Evolutionary conservation across 2,113 vertebrate genomes (phyloP), one percentile per base, ranked within the genome.

Genomic region (Indicator indicator): DNA sequence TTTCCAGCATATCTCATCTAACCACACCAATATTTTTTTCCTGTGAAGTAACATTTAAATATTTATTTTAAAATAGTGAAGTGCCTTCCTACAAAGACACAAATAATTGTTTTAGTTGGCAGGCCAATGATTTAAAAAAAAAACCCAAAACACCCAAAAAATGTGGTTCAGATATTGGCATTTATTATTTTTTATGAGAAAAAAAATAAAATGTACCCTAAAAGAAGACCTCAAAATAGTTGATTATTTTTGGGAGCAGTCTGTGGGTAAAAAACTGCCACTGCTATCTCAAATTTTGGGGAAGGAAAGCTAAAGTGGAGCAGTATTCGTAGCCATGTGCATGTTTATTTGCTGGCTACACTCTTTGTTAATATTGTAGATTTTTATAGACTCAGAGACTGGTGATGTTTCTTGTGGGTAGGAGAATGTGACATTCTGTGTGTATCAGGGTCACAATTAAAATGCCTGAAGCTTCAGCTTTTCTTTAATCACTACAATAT

Each of bases 41-140:
- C 94, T 96, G 74, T 88, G 91, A 96, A 96, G 83, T 72, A 76
- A 64, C 63, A 92, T 85, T 97, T 89, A 96, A 97, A 98, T 96
- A 95, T 97, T 97, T 97, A 77, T 96, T 97, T 96, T 95, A 38
- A 97, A 91, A 89, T 59, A 60, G 69, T 83, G 85, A 93, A 93
- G 69, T 91, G 68, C 90, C 86, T 94, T 93, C 38, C 65, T n/a
- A 79, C 94, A 95, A 89, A 86, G 83, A 89, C 73, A 96, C 76
- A 89, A 88, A 82, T 68, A 85, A 85, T 89, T 82, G 63, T 96
- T 97, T 95, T 75, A 86, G 28, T 96, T 82, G 94, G 95, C 72
- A 91, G 68, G 27, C 28, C 28, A 7, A 11, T 71, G 63, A 90
- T 85, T 23, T 86, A 95, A 90, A 63, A 92, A 96, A 95, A 60